These are phyloP conservation scores for Montipora cactus DNA, from an alignment of 64 coral and sea anemone species.

Conservation along the genomic window DNA sequence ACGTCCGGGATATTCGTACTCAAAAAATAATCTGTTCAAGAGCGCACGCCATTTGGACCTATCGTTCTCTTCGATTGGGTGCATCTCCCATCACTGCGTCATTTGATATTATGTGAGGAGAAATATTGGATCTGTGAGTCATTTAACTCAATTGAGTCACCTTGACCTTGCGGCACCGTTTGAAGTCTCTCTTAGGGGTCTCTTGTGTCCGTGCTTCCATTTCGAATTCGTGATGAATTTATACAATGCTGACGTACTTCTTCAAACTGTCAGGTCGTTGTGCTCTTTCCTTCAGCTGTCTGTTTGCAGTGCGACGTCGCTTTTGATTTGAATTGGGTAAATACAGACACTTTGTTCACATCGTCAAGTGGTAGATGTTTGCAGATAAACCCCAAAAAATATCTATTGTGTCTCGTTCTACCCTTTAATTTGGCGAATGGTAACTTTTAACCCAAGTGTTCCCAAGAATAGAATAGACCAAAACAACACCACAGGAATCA, in stretches of 20 bases:
- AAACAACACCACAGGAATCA: neutral
- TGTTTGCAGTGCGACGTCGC: neutral
- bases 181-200: conserved; percentile 39
- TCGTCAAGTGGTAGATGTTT: conserved; percentile 15
- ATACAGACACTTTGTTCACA: conserved; percentile 6
- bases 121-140: conserved; percentile 16
- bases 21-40: neutral
- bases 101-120: neutral
- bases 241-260: conserved; percentile 41
- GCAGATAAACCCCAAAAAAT: neutral
- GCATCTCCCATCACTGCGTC: neutral
- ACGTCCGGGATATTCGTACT: neutral
- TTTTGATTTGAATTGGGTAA: conserved; percentile 12
- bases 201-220: neutral
- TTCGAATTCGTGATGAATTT: conserved; percentile 28
- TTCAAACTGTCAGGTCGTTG: conserved; percentile 39
- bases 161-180: conserved; percentile 30
- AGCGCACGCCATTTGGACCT: neutral
- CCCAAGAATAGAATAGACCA: neutral
- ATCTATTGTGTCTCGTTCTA: neutral
- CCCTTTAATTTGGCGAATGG: neutral
- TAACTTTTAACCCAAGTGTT: neutral
- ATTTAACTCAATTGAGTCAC: neutral
- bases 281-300: neutral
- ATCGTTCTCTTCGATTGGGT: neutral